Evolutionary conservation across 2,888 invertebrate species (phyloP).

Genomic region (Abscondita cerata): DNA sequence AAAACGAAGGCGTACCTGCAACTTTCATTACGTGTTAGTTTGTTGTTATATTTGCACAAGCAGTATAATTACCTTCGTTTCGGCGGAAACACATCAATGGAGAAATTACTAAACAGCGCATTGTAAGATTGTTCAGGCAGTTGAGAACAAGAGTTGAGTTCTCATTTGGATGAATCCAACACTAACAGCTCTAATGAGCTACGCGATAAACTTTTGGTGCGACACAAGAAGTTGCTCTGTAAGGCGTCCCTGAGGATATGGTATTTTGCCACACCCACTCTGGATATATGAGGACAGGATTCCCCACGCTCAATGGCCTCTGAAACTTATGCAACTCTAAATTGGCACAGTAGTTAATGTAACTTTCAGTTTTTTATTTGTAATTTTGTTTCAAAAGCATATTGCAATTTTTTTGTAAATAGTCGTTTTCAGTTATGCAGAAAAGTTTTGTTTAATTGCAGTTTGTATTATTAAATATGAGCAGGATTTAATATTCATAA

Average conservation of each 20-base stretch:
- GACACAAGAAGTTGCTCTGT: slow-evolving; percentile 38
- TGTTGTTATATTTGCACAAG: slow-evolving; percentile 22
- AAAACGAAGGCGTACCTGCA: no score
- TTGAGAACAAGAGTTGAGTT: slow-evolving; percentile 24
- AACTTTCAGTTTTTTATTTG: slow-evolving; percentile 30
- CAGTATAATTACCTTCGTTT: slow-evolving; percentile 37
- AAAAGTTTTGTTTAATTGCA: no score
- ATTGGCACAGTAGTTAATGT: slow-evolving; percentile 27
- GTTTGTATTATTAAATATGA: no score
- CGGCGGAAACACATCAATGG: slow-evolving; percentile 35
- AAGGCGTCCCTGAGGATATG: slow-evolving; percentile 40
- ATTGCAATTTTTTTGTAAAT: no score
- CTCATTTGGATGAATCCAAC: slow-evolving; percentile 31
- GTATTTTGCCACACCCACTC: slow-evolving; percentile 36
- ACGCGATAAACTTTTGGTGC: slow-evolving; percentile 35
- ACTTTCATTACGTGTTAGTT: slow-evolving; percentile 16
- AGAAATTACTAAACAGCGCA: slow-evolving; percentile 20
- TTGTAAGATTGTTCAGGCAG: slow-evolving; percentile 21
- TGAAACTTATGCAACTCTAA: slow-evolving; percentile 37
- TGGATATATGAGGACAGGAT: slow-evolving; percentile 40
- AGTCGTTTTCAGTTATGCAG: no score
- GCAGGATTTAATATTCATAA: no score
- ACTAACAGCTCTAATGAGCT: slow-evolving; percentile 42
- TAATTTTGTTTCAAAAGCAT: no score
- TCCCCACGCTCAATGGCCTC: slow-evolving; percentile 41